Evolutionary conservation across 92 coral and sea anemone genomes (phyloP), one percentile per base, ranked within the genome.

Genomic region (Epizoanthus stellaris): DNA sequence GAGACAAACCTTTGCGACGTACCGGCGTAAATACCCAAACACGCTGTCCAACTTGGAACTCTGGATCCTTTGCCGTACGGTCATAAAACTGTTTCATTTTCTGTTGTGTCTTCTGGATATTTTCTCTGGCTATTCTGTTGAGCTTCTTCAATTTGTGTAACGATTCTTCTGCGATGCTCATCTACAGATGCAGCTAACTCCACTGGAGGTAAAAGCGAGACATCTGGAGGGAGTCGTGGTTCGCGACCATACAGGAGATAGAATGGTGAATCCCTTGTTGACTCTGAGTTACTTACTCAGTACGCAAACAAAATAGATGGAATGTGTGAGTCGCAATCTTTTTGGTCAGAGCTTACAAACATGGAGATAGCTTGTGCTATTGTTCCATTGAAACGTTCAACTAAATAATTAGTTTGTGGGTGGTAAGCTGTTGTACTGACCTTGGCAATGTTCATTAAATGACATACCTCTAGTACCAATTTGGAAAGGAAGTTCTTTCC

Each of bases 361-460:
- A 70, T 68, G 6, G 82, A 89, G 1, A 89, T 89, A 0, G 89
- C 53, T 38, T 84, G 65, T 6, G 75, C 85, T 0, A 89, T 16
- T 0, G 92, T 89, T 49, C 76, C 69, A n/a, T 89, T 89, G 20
- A 89, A 85, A 1, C 74, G 72, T 34, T 90, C 88, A 0, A 83
- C 80, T 0, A 85, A 30, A 12, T 67, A 49, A 25, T 85, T 81
- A 2, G 88, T 85, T 42, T 63, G 82, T 14, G 82, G 82, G 16
- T 91, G 95, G 60, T 92, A 92, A 0, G 93, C 82, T 0, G 90
- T 87, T 2, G 95, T 92, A 70, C 91, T 88, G 3, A 91, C 76
- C 60, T 93, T 91, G 70, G 75, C 82, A 14, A 88, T 88, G 13
- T 90, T 88, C 0, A 90, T 57, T 0, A 93, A 25, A 0, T 65